Evolutionary conservation across 2,888 invertebrate genomes (phyloP).

Genomic region (Meiosimyza platycephala): DNA sequence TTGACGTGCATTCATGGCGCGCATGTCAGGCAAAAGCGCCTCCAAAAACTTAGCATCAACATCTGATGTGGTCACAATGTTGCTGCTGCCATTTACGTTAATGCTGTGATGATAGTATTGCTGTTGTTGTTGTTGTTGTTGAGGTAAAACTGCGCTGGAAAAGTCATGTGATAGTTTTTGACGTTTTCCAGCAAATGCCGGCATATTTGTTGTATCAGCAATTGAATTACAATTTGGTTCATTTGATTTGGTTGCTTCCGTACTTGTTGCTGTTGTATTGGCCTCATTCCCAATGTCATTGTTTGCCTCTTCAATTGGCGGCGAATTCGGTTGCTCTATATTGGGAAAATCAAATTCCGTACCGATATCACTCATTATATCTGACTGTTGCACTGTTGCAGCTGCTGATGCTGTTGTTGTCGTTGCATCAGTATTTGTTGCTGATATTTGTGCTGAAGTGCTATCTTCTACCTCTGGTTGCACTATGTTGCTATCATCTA

Average conservation of each 20-base stretch:
- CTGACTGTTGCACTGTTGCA: background rate
- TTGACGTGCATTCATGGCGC: constrained; percentile 50
- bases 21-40: constrained; percentile 50
- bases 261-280: background rate
- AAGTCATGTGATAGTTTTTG: no score
- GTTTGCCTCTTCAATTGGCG: no score
- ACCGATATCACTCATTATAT: background rate
- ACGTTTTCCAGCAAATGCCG: no score
- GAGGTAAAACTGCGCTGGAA: no score
- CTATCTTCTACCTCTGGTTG: background rate
- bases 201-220: no score
- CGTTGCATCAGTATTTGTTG: background rate
- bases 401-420: background rate
- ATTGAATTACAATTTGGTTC: no score
- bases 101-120: no score
- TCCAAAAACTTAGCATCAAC: constrained; percentile 48
- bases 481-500: background rate
- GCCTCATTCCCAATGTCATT: background rate
- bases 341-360: constrained; percentile 7
- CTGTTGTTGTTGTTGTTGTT: no score
- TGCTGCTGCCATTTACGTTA: no score
- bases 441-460: background rate
- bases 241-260: background rate
- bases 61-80: constrained; percentile 25
- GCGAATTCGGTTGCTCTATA: background rate